Conservation (phyloP, 1,140 invertebrate genomes). For the Apis mellifera region DNA sequence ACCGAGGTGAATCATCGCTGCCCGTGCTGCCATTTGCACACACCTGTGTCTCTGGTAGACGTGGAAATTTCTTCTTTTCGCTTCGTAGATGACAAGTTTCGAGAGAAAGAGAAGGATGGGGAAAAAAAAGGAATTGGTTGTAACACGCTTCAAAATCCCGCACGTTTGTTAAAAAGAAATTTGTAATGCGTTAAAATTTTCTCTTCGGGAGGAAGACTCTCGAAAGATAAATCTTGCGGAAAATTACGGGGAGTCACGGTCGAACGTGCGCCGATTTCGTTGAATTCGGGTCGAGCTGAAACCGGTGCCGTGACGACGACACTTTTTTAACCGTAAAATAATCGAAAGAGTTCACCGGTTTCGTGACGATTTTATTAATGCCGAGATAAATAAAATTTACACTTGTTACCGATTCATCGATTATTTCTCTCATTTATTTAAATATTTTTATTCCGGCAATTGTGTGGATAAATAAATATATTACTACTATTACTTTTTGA, state of each 20-base stretch:
- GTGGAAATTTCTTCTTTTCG: too few relatives aligned
- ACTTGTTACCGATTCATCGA: too few relatives aligned
- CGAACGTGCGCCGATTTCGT: slow-evolving; percentile 36
- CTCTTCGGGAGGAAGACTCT: background rate
- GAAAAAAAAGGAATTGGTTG: too few relatives aligned
- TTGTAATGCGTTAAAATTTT: slow-evolving; percentile 11
- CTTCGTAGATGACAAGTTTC: too few relatives aligned
- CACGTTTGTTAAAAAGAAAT: background rate
- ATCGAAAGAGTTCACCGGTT: background rate
- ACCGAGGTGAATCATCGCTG: too few relatives aligned
- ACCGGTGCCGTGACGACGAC: slow-evolving; percentile 44
- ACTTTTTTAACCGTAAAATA: background rate
- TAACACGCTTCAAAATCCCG: background rate
- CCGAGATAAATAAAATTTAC: too few relatives aligned
- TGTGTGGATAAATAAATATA: too few relatives aligned
- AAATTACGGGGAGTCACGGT: slow-evolving; percentile 25
- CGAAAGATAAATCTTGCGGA: slow-evolving; percentile 34
- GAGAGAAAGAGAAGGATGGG: too few relatives aligned
- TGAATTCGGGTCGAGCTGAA: slow-evolving; percentile 56
- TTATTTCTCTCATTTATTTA: too few relatives aligned
- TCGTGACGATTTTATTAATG: background rate
- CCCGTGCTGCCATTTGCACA: too few relatives aligned
- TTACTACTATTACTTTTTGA: background rate
- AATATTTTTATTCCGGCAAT: too few relatives aligned
- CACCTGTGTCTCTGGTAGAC: too few relatives aligned